These are phyloP conservation scores for Acrobasis suavella DNA, from an alignment of 2,888 invertebrate genomes.

Conservation along the genomic window DNA sequence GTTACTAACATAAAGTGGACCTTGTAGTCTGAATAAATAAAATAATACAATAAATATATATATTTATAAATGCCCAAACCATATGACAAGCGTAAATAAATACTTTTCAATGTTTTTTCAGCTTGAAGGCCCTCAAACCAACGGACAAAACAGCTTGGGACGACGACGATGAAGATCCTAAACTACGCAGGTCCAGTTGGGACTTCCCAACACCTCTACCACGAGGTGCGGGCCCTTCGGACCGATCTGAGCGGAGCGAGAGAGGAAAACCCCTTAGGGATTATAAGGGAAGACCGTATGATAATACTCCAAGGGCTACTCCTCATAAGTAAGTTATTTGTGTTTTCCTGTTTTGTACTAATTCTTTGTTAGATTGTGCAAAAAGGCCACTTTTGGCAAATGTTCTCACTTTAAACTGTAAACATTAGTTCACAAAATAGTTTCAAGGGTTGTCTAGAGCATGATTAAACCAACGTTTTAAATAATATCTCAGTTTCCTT, in stretches of 20 bases:
- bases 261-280: conserved; percentile 58
- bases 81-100: not conserved
- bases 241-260: conserved; percentile 67
- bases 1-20: too few relatives aligned
- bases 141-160: conserved; percentile 89
- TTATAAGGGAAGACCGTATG: conserved; percentile 73
- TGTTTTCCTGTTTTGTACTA: too few relatives aligned
- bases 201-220: conserved; percentile 94
- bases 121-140: conserved; percentile 76
- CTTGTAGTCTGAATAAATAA: too few relatives aligned
- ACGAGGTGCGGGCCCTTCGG: conserved; percentile 51
- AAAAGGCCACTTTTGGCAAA: too few relatives aligned
- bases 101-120: conserved; percentile 33
- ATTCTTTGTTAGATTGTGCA: too few relatives aligned
- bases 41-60: too few relatives aligned
- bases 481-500: too few relatives aligned
- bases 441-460: too few relatives aligned
- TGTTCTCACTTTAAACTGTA: too few relatives aligned
- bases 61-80: too few relatives aligned
- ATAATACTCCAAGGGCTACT: conserved; percentile 91
- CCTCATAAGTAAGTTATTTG: conserved; percentile 86
- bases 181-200: conserved; percentile 90
- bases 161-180: conserved; percentile 88
- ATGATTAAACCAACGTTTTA: too few relatives aligned
- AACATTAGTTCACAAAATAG: too few relatives aligned